phyloP scores from a whole-genome alignment of 1,140 invertebrate species.

The Chrysoperla carnea region DNA sequence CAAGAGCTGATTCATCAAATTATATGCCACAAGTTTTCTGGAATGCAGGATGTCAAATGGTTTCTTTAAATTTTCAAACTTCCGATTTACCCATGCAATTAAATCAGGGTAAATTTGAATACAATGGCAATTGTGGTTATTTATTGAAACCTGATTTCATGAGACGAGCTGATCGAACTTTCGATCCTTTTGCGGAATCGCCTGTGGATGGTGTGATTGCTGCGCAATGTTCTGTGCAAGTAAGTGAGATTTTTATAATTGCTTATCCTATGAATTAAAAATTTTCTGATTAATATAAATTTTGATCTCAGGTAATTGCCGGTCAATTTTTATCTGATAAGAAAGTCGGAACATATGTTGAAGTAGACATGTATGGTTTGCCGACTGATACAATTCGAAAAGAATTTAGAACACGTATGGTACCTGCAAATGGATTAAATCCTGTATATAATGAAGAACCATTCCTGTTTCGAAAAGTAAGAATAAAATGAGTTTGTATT shows the following conservation, averaged over 20 bases:
- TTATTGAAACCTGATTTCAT: slow-evolving; percentile 98
- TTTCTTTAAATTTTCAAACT: slow-evolving; percentile 99
- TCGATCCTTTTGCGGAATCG: slow-evolving; percentile 98
- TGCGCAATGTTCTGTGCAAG: slow-evolving; percentile 92
- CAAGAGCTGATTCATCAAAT: slow-evolving; percentile 95
- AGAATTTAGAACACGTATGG: slow-evolving; percentile 91
- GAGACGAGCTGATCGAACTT: slow-evolving; percentile 85
- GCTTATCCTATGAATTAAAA: background rate
- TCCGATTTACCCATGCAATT: slow-evolving; percentile 98
- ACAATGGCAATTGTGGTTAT: slow-evolving; percentile 93
- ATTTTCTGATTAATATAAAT: background rate
- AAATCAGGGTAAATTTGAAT: slow-evolving; percentile 99
- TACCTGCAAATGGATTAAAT: slow-evolving; percentile 93
- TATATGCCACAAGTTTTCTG: slow-evolving; percentile 98
- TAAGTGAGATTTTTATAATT: slow-evolving; percentile 20
- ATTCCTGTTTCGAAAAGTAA: slow-evolving; percentile 92
- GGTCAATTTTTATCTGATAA: slow-evolving; percentile 99
- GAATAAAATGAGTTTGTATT: too few relatives aligned
- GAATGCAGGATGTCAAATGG: slow-evolving; percentile 93
- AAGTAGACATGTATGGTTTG: slow-evolving; percentile 99
- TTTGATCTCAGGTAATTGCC: slow-evolving; percentile 69
- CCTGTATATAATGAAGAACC: slow-evolving; percentile 97
- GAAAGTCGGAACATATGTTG: slow-evolving; percentile 95
- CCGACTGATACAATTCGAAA: slow-evolving; percentile 97
- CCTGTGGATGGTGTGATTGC: slow-evolving; percentile 99